Evolutionary conservation across 2,113 vertebrate species (phyloP).

Genomic region (Hirundichthys speculiger): DNA sequence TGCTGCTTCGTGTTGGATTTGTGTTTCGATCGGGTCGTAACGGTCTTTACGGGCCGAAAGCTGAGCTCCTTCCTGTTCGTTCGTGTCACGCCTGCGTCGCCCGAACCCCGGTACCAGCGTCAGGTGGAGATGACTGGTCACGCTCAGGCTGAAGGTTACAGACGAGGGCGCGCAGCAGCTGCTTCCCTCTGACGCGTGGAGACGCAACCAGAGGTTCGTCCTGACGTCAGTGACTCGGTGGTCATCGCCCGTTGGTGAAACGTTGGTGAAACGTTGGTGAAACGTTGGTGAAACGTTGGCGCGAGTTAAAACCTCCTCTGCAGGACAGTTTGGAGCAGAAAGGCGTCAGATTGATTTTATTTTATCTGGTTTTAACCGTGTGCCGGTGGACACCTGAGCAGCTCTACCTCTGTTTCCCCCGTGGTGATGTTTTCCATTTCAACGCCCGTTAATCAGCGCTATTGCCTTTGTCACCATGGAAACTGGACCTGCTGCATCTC

Average conservation of each 20-base stretch:
- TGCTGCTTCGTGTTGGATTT: too few species aligned
- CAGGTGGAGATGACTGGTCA: background rate
- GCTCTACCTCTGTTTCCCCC: constrained; percentile 10
- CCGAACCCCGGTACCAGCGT: too few species aligned
- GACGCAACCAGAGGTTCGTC: too few species aligned
- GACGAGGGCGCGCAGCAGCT: constrained; percentile 43
- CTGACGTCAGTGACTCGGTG: too few species aligned
- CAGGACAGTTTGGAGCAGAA: background rate
- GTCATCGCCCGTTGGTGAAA: too few species aligned
- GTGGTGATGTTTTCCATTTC: constrained; percentile 60
- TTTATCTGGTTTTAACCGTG: background rate
- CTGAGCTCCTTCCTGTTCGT: too few species aligned
- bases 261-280: constrained; percentile 16
- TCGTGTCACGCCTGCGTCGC: too few species aligned
- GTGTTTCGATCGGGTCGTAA: too few species aligned
- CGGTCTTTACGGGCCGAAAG: too few species aligned
- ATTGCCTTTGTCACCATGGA: constrained; percentile 83
- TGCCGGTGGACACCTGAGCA: constrained; percentile 42
- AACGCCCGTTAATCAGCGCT: constrained; percentile 75
- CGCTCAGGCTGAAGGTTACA: constrained; percentile 48
- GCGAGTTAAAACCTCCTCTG: background rate
- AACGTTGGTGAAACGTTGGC: constrained; percentile 18
- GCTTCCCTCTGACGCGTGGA: constrained; percentile 21
- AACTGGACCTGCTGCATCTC: constrained; percentile 80
- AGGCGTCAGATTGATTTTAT: too few species aligned